Conservation (phyloP, 2,797 vertebrate species). For the Melanotaenia maccullochi region DNA sequence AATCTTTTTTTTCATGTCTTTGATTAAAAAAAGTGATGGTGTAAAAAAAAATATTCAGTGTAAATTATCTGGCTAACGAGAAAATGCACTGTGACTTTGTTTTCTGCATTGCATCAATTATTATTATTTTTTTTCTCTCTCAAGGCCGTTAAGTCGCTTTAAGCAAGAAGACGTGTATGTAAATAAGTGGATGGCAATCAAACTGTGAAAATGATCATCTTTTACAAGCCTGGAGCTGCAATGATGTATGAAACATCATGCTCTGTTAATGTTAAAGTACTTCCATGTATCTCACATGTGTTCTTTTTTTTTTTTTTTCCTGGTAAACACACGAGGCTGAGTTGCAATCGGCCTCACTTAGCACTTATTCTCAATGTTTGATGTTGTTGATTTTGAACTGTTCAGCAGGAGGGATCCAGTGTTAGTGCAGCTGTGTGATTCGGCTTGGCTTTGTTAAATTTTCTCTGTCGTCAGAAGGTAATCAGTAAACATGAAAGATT, state of each 20-base stretch:
- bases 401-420: conserved; percentile 52
- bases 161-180: conserved; percentile 37
- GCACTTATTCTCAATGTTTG: conserved; percentile 21
- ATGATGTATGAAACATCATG: conserved; percentile 32
- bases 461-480: conserved; percentile 27
- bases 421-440: conserved; percentile 17
- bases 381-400: conserved; percentile 27
- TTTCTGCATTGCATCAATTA: conserved; percentile 58
- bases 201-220: conserved; percentile 45
- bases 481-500: conserved; percentile 25
- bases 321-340: conserved; percentile 15
- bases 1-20: conserved; percentile 38
- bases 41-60: conserved; percentile 32
- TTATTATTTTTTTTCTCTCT: conserved; percentile 19
- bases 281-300: conserved; percentile 28
- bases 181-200: conserved; percentile 46
- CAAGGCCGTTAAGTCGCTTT: conserved; percentile 54
- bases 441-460: conserved; percentile 21
- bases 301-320: conserved; percentile 16
- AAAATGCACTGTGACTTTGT: conserved; percentile 44
- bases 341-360: conserved; percentile 20
- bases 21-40: conserved; percentile 58
- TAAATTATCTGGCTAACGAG: conserved; percentile 43
- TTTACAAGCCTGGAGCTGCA: conserved; percentile 25
- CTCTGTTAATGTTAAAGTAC: conserved; percentile 31